Conservation (phyloP, 2,113 vertebrate species). For the Sorex araneus region DNA sequence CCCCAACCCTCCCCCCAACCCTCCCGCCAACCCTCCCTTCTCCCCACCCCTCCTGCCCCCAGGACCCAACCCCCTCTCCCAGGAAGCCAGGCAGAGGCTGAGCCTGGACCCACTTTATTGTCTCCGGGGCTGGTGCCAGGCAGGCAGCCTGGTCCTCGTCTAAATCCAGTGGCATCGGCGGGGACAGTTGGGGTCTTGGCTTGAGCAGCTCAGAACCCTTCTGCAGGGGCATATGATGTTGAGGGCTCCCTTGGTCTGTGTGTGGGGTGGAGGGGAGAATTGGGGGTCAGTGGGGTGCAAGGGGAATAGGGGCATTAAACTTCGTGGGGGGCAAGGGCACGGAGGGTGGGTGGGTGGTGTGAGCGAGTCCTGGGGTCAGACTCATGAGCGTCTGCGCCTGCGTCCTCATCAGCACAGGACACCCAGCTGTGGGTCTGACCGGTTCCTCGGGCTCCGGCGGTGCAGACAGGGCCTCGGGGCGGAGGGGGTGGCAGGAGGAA, state of each 20-base stretch:
- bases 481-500: too few species aligned
- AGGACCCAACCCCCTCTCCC: not conserved
- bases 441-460: too few species aligned
- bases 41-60: not conserved
- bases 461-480: too few species aligned
- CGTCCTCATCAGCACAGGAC: not conserved
- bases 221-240: conserved; percentile 74
- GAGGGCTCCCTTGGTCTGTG: conserved; percentile 66
- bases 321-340: not conserved
- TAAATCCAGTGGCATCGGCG: conserved; percentile 62
- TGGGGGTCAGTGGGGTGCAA: not conserved
- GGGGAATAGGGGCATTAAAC: not conserved
- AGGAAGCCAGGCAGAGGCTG: conserved; percentile 34
- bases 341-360: not conserved
- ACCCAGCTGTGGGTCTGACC: too few species aligned
- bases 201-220: not conserved
- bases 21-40: too few species aligned
- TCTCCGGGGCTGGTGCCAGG: not conserved
- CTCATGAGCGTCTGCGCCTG: not conserved
- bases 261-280: not conserved
- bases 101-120: conserved; percentile 68
- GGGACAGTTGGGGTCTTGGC: conserved; percentile 35
- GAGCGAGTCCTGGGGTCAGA: not conserved
- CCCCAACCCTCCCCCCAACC: too few species aligned
- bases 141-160: not conserved